Evolutionary conservation across 2,797 vertebrate genomes (phyloP), one percentile per base, ranked within the genome.

Genomic region (Varecia variegata): DNA sequence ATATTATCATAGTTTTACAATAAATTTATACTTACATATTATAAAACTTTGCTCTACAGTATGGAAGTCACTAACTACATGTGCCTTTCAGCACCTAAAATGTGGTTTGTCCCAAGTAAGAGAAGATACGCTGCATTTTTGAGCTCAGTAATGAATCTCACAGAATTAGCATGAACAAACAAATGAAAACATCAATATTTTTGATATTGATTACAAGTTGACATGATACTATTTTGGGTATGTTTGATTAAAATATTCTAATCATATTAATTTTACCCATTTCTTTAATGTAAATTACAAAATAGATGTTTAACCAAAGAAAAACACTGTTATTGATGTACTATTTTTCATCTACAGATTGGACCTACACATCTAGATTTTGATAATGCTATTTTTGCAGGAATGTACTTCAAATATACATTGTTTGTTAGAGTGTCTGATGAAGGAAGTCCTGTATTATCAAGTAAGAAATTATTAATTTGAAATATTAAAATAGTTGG

Each of bases 321-420:
- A 82, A 56, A 40, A 40, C 95, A 82, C 13, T 11, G 62, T 67
- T 20, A 54, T 11, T 0, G 65, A 32, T 76, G 11, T 58, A 52
- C 23, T 79, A 68, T 35, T 93, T 95, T 92, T 70, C 56, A 73
- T 89, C 2, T 88, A 38, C 38, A 98, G 80, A 47, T 65, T 96
- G 91, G 92, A 9, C 82, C 79, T 80, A 83, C 87, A 56, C 15
- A 32, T 58, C 85, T 98, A 71, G 88, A 98, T 92, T 97, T 50
- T 88, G 95, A 97, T 97, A 84, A 77, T 94, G 35, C 67, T 38
- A 68, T 65, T 95, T 98, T 98, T 95, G 25, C 30, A 23, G 86
- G 50, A 60, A 97, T 76, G 43, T 5, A 98, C 14, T 97, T 98
- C 95, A 96, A 98, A 32, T 67, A 97, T 11, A 97, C 4, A 3